phyloP scores from a whole-genome alignment of 2,888 invertebrate genomes.

The Macaria notata region DNA sequence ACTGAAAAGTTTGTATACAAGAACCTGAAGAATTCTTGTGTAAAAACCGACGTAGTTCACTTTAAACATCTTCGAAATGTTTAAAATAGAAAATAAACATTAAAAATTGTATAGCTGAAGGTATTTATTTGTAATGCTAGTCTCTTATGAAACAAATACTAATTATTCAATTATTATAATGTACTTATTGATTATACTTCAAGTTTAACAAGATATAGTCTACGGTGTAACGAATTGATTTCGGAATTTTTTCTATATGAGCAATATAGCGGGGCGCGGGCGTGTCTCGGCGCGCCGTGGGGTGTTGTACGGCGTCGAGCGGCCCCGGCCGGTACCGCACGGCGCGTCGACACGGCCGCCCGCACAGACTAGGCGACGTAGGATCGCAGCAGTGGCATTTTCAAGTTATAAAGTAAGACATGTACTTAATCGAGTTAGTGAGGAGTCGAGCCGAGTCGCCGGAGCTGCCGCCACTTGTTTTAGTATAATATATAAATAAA shows the following conservation, averaged over 20 bases:
- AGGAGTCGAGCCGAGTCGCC: conserved; percentile 59
- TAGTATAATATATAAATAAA: conserved; percentile 60
- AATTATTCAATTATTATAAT: conserved; percentile 82
- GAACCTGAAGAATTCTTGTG: conserved; percentile 65
- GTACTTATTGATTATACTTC: conserved; percentile 83
- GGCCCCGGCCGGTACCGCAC: conserved; percentile 13
- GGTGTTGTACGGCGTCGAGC: conserved; percentile 7
- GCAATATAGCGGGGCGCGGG: conserved; percentile 61
- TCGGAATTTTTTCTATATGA: conserved; percentile 75
- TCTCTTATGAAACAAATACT: conserved; percentile 82
- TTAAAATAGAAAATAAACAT: conserved; percentile 78
- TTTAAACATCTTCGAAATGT: conserved; percentile 79
- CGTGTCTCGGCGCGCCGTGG: conserved; percentile 20
- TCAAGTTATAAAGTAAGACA: conserved; percentile 76
- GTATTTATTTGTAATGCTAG: conserved; percentile 83
- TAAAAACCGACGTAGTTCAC: conserved; percentile 74
- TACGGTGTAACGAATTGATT: conserved; percentile 80
- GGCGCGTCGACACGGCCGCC: conserved; percentile 29
- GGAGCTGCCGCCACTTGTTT: conserved; percentile 66
- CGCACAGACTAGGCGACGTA: conserved; percentile 70
- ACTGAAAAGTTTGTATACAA: conserved; percentile 65
- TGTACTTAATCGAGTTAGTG: conserved; percentile 74
- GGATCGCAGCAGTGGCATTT: conserved; percentile 79
- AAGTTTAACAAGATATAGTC: conserved; percentile 81
- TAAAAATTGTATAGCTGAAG: conserved; percentile 81